Conservation (phyloP, 1,140 invertebrate genomes). For the Tetramorium alpestre region DNA sequence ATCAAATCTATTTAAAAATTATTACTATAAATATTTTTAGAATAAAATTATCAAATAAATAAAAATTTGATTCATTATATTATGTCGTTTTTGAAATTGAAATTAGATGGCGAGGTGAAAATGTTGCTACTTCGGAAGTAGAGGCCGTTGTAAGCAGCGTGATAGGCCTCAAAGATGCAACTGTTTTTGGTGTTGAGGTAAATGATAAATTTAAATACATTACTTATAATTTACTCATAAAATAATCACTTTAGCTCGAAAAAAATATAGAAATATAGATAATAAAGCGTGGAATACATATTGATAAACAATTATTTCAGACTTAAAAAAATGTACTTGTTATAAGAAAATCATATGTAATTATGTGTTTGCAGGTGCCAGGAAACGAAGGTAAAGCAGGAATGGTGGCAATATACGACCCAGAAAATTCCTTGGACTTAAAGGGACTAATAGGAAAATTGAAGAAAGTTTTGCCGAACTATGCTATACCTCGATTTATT, state of each 20-base stretch:
- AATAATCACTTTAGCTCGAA: not conserved
- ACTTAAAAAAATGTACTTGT: not conserved
- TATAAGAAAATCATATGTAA: not conserved
- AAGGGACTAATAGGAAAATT: slow-evolving; percentile 88
- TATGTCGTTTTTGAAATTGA: not conserved
- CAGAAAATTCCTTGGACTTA: slow-evolving; percentile 89
- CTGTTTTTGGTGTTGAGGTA: slow-evolving; percentile 96
- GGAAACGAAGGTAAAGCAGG: slow-evolving; percentile 96
- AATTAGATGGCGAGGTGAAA: slow-evolving; percentile 96
- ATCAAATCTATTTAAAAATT: not conserved
- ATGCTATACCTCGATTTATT: slow-evolving; percentile 96
- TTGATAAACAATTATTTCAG: not conserved
- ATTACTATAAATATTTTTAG: not conserved
- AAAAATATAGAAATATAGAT: not conserved
- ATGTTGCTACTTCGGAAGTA: slow-evolving; percentile 98
- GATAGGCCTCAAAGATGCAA: slow-evolving; percentile 90
- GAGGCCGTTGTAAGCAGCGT: slow-evolving; percentile 96
- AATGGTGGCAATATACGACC: slow-evolving; percentile 97
- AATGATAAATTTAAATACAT: not conserved
- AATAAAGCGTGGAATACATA: not conserved
- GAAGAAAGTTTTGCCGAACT: slow-evolving; percentile 91
- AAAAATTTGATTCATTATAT: not conserved
- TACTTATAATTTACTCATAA: not conserved
- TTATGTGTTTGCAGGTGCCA: slow-evolving; percentile 87
- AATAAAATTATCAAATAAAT: not conserved